Conservation (phyloP, 2,888 invertebrate species). For the Belgica antarctica region DNA sequence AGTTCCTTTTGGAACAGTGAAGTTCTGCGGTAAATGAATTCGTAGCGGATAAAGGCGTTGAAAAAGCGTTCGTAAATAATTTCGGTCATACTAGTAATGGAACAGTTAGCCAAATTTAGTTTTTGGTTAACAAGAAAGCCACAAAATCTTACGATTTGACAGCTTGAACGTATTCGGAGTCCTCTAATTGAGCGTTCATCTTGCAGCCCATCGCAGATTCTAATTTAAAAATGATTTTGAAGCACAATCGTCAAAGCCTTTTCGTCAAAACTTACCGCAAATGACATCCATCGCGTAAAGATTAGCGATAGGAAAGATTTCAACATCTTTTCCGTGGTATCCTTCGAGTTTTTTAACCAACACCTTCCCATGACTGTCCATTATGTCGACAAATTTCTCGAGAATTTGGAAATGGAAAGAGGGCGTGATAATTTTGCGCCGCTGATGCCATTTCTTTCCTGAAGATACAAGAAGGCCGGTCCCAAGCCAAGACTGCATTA, state of each 20-base stretch:
- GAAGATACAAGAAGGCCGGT: slow-evolving; percentile 56
- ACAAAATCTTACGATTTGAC: slow-evolving; percentile 64
- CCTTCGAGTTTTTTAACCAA: slow-evolving; percentile 57
- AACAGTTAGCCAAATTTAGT: not conserved
- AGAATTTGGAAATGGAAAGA: slow-evolving; percentile 72
- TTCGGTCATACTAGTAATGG: not conserved
- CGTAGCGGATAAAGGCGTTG: slow-evolving; percentile 51
- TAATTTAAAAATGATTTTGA: slow-evolving; percentile 50
- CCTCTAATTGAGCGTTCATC: slow-evolving; percentile 64
- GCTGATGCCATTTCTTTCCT: slow-evolving; percentile 60
- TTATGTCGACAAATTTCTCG: slow-evolving; percentile 65
- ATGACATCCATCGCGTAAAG: slow-evolving; percentile 60
- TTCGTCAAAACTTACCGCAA: slow-evolving; percentile 53
- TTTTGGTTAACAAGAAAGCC: slow-evolving; percentile 26
- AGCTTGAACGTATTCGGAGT: slow-evolving; percentile 70
- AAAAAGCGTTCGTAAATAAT: slow-evolving; percentile 53
- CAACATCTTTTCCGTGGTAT: slow-evolving; percentile 53
- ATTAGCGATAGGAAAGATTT: slow-evolving; percentile 61
- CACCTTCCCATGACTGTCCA: slow-evolving; percentile 61
- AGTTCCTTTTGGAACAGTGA: slow-evolving; percentile 60
- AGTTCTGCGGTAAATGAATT: slow-evolving; percentile 56
- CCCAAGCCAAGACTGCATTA: slow-evolving; percentile 55
- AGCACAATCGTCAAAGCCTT: too few species aligned
- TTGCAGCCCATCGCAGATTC: slow-evolving; percentile 77
- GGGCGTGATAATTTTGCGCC: slow-evolving; percentile 67